phyloP scores from a whole-genome alignment of 2,888 invertebrate species.

The Diaprepes abbreviatus region DNA sequence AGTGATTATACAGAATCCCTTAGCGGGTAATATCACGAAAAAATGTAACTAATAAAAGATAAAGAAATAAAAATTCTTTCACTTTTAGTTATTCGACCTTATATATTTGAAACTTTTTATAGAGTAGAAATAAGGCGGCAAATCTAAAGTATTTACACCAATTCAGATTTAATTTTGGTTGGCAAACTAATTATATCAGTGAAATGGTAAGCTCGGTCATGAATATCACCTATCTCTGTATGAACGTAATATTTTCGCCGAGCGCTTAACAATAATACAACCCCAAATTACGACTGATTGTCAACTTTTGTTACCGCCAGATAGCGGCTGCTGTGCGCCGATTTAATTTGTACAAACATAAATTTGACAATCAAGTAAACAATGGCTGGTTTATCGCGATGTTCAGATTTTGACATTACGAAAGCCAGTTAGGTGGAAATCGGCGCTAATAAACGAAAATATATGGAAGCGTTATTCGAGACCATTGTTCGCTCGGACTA shows the following conservation, averaged over 20 bases:
- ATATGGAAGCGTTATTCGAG: slow-evolving; percentile 61
- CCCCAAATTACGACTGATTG: slow-evolving; percentile 57
- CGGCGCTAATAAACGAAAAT: slow-evolving; percentile 67
- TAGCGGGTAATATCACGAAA: too few relatives aligned
- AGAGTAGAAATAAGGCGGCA: too few relatives aligned
- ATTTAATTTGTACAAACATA: slow-evolving; percentile 70
- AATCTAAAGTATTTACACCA: too few relatives aligned
- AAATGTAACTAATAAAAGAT: too few relatives aligned
- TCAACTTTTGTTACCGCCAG: slow-evolving; percentile 66
- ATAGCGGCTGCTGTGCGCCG: slow-evolving; percentile 60
- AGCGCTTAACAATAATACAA: slow-evolving; percentile 44
- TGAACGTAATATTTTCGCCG: slow-evolving; percentile 40
- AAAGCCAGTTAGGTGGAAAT: slow-evolving; percentile 66
- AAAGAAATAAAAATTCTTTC: too few relatives aligned
- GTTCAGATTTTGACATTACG: slow-evolving; percentile 68
- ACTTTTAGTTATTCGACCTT: too few relatives aligned
- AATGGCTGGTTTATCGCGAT: slow-evolving; percentile 68
- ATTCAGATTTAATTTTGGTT: too few relatives aligned
- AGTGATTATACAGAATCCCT: too few relatives aligned
- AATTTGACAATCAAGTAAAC: slow-evolving; percentile 69
- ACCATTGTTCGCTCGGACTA: slow-evolving; percentile 58
- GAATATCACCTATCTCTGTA: slow-evolving; percentile 33
- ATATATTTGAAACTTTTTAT: too few relatives aligned
- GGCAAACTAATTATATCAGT: slow-evolving; percentile 1
- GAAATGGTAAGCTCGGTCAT: background rate